Base-by-base conservation (phyloP, 1,140 invertebrate genomes). In the Aphelinus certus region DNA sequence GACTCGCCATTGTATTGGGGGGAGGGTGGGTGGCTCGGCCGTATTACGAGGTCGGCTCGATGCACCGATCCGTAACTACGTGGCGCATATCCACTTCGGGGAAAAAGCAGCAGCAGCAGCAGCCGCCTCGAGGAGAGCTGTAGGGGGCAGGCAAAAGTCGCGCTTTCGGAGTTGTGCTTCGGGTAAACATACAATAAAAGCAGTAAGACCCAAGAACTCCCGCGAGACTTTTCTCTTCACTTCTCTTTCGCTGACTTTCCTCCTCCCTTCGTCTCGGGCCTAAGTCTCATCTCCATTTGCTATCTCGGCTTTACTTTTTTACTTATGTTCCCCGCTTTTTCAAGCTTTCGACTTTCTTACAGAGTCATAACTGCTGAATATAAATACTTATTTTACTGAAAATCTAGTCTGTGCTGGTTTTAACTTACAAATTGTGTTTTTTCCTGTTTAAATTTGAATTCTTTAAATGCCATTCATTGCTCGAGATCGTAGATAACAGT, bases 161-260 rank as follows among this genome's bases (percentile, higher is more conserved):
- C 51, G 51, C 9, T 4, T 53, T 53, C 51, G 51, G 4, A 9
- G 4, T 6, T 53, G 9, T 9, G 51, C 51, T 4, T 53, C 63
- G 61, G 71, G 73, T 66, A 78, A 79, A 83, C 77, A 80, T 77
- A 80, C 73, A 83, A 83, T 83, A 84, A 83, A 82, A 80, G 78
- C 76, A 79, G 78, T 81, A 83, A 85, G 80, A 84, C 81, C 79
- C 79, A 82, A 83, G 81, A 83, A 85, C 70, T 83, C 81, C 80
- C 77, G 68, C 47, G 81, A 82, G 81, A 82, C 80, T 79, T 75
- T 45, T 78, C 73, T 77, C 56, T 78, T 73, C 76, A 55, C 57
- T 47, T 73, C 51, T 42, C 64, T 51, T 10, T 51, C n/a, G 49
- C 61, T 56, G 51, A 9, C 45, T 45, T 45, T 66, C 47, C 2